These are phyloP conservation scores for Xenus cinereus DNA, from an alignment of 2,113 vertebrate species.

Conservation along the genomic window DNA sequence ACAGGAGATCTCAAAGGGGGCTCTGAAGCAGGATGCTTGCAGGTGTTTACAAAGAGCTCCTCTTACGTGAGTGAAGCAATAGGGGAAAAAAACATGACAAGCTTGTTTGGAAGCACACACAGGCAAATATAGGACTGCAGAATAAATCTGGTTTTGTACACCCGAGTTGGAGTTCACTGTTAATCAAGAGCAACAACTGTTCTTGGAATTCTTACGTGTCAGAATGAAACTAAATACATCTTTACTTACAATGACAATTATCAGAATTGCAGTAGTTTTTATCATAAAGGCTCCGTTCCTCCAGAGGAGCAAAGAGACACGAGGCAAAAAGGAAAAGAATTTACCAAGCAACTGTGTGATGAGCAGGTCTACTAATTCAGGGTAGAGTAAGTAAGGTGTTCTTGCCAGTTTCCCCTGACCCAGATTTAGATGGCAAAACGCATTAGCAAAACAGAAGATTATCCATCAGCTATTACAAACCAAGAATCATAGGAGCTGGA, in stretches of 20 bases:
- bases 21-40: neutral
- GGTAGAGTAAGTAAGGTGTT: neutral
- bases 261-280: neutral
- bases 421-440: neutral
- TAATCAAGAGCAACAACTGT: neutral
- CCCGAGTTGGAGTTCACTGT: neutral
- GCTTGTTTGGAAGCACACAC: neutral
- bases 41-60: conserved; percentile 15
- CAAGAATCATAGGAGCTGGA: neutral
- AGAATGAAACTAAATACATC: neutral
- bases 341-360: neutral
- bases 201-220: neutral
- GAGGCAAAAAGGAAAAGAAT: neutral
- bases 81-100: neutral
- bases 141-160: neutral
- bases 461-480: conserved; percentile 7
- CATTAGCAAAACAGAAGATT: conserved; percentile 9
- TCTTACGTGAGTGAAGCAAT: neutral
- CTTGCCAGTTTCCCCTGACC: neutral
- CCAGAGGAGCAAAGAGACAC: neutral
- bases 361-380: neutral
- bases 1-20: neutral
- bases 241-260: neutral
- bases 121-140: neutral
- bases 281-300: neutral